Conservation (phyloP, 1,140 invertebrate species). For the Mya arenaria region DNA sequence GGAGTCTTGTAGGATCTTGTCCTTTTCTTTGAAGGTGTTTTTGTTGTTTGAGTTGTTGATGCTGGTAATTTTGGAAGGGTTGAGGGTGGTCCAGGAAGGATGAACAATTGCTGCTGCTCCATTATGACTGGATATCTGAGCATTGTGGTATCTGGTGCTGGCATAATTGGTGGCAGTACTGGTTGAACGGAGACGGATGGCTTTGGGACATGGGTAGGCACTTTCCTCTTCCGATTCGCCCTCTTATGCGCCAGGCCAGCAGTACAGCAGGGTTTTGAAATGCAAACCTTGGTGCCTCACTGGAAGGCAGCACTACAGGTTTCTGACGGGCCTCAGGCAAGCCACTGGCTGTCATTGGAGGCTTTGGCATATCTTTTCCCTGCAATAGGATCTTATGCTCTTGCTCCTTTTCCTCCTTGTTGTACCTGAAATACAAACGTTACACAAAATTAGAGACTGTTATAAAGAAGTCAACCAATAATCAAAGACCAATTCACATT, state of each 20-base stretch:
- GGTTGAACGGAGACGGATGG: background rate
- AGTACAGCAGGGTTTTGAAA: conserved; percentile 5
- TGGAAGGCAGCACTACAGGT: conserved; percentile 26
- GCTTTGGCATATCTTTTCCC: conserved; percentile 21
- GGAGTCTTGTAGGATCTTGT: too few relatives aligned
- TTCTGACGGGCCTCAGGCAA: conserved; percentile 35
- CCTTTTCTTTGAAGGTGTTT: too few relatives aligned
- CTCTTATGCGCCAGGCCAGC: too few relatives aligned
- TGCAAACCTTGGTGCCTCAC: conserved; percentile 3
- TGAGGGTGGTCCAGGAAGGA: too few relatives aligned
- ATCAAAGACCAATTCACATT: too few relatives aligned
- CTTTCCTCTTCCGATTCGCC: background rate
- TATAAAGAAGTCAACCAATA: too few relatives aligned
- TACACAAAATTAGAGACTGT: too few relatives aligned
- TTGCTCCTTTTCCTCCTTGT: conserved; percentile 14
- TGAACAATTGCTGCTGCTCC: too few relatives aligned
- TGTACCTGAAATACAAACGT: conserved; percentile 38
- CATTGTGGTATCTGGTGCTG: background rate
- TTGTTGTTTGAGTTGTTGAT: too few relatives aligned
- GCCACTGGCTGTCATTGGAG: conserved; percentile 8
- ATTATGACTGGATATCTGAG: too few relatives aligned
- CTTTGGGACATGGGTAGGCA: background rate
- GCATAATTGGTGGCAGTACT: background rate
- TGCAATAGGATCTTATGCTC: conserved; percentile 29
- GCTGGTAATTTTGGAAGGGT: too few relatives aligned